Base-by-base conservation (phyloP, 2,113 vertebrate species). In the Cygnus atratus region DNA sequence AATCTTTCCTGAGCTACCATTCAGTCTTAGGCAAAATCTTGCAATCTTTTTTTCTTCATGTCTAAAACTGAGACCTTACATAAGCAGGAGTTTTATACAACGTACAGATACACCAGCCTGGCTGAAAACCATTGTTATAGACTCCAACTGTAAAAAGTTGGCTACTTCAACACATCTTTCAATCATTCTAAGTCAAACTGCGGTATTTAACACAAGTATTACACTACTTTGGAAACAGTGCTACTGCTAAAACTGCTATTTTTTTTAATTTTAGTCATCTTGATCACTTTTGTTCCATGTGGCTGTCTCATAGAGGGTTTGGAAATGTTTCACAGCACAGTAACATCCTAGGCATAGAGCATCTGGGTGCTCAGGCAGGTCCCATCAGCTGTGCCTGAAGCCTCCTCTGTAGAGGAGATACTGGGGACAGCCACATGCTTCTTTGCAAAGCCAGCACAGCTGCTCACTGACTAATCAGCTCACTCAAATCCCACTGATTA, bases 391-490 rank as follows among this genome's bases (percentile, higher is more conserved):
- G 4, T 18, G 4, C 8, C 21, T 35, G 24, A 87, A 89, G 62
- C 11, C 16, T 78, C 5, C 26, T 52, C 13, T 65, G 59, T 10
- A 50, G 41, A n/a, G 37, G 10, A 74, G 14, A 37, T 44, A 39
- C 31, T 6, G 31, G 18, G 16, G 7, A 79, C 28, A 59, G 12
- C 20, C 50, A 37, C 5, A 35, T 9, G 17, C 31, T 61, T 24
- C 67, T 24, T 10, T 48, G 20, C 13, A 31, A 44, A 39, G 43
- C 12, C 44, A 83, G 37, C 28, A 39, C n/a, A 54, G 12, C 7
- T 6, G 3, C 24, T 66, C 43, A 17, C 0, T 0, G 35, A 20
- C 28, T 35, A 80, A 70, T 4, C 33, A 63, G 10, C 20, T 35
- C 2, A 0, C 43, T 59, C 41, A 46, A 84, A 74, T 24, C 16